These are phyloP conservation scores for Drosophila greeni DNA, from an alignment of 2,888 invertebrate species.

Conservation along the genomic window DNA sequence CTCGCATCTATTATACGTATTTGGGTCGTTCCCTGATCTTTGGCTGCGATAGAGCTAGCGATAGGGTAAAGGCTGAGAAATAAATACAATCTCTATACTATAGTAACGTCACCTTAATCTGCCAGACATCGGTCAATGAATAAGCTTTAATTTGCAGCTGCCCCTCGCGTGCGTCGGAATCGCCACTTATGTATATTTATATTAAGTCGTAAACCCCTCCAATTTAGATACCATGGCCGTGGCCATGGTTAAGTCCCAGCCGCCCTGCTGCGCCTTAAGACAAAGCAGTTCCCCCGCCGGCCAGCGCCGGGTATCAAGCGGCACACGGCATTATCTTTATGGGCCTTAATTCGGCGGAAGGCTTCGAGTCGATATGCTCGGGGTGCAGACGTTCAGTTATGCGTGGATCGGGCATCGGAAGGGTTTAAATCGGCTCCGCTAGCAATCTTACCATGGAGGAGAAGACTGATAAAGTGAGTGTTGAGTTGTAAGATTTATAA, in stretches of 20 bases:
- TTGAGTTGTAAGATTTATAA: conserved; percentile 3
- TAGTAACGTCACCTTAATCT: conserved; percentile 31
- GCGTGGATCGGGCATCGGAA: conserved; percentile 26
- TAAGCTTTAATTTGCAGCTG: conserved; percentile 36
- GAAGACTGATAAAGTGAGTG: conserved; percentile 37
- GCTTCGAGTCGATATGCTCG: conserved; percentile 36
- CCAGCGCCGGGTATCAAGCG: conserved; percentile 15
- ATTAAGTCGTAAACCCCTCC: conserved; percentile 28
- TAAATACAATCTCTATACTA: conserved; percentile 27
- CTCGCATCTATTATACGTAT: conserved; percentile 32
- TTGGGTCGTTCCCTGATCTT: neutral
- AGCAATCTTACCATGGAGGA: conserved; percentile 23
- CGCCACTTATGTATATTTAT: conserved; percentile 34
- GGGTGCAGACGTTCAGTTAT: conserved; percentile 36
- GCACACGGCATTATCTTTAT: conserved; percentile 30
- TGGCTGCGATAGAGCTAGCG: conserved; percentile 12
- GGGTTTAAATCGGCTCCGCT: conserved; percentile 23
- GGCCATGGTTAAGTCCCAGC: conserved; percentile 27
- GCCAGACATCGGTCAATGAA: conserved; percentile 33
- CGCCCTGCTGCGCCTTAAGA: conserved; percentile 32
- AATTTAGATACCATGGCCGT: conserved; percentile 31
- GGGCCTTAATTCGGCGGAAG: conserved; percentile 26
- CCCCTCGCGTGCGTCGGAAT: conserved; percentile 29
- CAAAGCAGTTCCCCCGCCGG: conserved; percentile 23
- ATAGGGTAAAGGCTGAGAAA: conserved; percentile 20